Base-by-base conservation (phyloP, 2,888 invertebrate species). In the Caenorhabditis sinica region DNA sequence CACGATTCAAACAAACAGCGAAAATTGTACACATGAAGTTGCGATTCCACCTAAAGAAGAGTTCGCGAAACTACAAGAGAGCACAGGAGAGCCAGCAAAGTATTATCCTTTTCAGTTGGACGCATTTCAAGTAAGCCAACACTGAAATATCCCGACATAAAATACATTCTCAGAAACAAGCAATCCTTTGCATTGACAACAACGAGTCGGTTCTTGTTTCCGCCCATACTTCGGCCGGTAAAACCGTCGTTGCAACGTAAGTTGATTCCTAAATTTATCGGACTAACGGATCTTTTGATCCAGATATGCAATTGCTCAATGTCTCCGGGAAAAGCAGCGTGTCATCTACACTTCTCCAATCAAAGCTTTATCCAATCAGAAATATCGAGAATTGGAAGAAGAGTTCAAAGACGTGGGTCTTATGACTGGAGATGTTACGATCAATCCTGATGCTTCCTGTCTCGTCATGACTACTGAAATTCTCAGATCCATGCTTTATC, bases 381-480 rank as follows among this genome's bases (percentile, higher is more conserved):
- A 99, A 93, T 99, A 97, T 93, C 95, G 99, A 87, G 99, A 99
- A 93, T 96, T 99, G 93, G 96, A 95, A 84, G 98, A 98, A 93
- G 90, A 91, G 68, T 91, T 91, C 61, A 91, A 96, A 13, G 99
- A 99, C 94, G 99, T 99, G 13, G 99, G 99, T 53, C 94, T 99
- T 65, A 96, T 99, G 88, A 99, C 99, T 30, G 99, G 89, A 56
- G 99, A 99, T 94, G 98, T 99, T 2, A 99, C 99, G 0, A 97
- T 99, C 74, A 99, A 99, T 94, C 98, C 98, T 5, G 96, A 96
- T 45, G 99, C 99, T 17, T 97, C 97, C 74, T 97, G 98, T 93
- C 95, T 99, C 49, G 97, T 99, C 88, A 99, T 99, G 99, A 99
- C 99, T 0, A 99, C 99, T n/a, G 99, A 99, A 95, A 99, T 99